Evolutionary conservation across 2,113 vertebrate species (phyloP).

Genomic region (Syrmaticus mikado): DNA sequence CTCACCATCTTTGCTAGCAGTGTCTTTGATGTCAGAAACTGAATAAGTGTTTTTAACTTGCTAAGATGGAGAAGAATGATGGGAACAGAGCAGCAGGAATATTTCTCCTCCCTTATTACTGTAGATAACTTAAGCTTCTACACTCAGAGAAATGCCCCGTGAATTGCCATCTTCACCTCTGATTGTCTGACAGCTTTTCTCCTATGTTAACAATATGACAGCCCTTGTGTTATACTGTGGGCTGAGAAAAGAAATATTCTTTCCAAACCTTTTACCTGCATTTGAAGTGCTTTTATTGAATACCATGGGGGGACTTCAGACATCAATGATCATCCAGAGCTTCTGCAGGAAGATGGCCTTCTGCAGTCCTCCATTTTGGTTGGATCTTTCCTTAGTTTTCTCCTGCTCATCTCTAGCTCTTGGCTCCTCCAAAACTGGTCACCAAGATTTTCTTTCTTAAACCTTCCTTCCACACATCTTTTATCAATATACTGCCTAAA

Average conservation of each 20-base stretch:
- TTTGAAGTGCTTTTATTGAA: not conserved
- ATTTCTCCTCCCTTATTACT: not conserved
- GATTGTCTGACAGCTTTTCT: not conserved
- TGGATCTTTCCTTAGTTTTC: not conserved
- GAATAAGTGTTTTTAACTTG: not conserved
- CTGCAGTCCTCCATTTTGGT: not conserved
- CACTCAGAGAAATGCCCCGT: not conserved
- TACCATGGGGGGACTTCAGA: not conserved
- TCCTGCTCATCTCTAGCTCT: not conserved
- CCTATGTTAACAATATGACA: not conserved
- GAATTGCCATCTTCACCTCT: not conserved
- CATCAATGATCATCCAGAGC: not conserved
- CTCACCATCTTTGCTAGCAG: not conserved
- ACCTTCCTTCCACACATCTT: not conserved
- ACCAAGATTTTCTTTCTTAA: not conserved
- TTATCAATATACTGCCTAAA: not conserved
- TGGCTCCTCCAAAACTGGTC: not conserved
- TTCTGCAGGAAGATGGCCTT: not conserved
- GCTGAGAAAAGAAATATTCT: not conserved
- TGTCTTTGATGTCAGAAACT: not conserved
- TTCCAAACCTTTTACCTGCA: not conserved
- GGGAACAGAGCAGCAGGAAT: not conserved
- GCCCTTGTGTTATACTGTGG: not conserved
- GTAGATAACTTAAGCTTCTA: no score
- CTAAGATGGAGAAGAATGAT: not conserved